Conservation (phyloP, 2,113 vertebrate genomes). For the Micromys minutus region DNA sequence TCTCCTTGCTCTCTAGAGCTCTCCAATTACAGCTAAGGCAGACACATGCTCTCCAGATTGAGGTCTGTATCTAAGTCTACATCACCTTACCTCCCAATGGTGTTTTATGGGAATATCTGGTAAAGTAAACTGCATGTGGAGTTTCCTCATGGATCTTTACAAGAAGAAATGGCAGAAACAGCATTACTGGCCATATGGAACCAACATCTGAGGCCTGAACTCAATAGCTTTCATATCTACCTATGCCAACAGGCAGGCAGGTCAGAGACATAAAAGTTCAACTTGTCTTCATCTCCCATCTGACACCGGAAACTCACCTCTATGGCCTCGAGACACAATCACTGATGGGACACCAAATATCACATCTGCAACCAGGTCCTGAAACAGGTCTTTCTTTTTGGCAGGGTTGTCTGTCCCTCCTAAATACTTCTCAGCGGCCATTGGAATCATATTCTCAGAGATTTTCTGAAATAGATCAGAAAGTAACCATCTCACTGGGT, state of each 20-base stretch:
- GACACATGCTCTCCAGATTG: background rate
- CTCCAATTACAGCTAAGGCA: rapidly evolving
- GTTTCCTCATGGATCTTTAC: background rate
- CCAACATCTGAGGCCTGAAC: background rate
- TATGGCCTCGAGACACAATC: constrained; percentile 10
- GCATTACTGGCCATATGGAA: background rate
- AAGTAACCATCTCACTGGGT: no score
- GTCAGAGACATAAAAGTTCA: background rate
- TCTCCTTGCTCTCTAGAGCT: background rate
- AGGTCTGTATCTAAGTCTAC: background rate
- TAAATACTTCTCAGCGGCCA: constrained; percentile 65
- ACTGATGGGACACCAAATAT: constrained; percentile 14
- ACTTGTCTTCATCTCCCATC: rapidly evolving
- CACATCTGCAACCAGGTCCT: constrained; percentile 55
- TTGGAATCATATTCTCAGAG: constrained; percentile 7
- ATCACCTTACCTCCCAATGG: background rate
- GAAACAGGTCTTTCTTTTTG: constrained; percentile 65
- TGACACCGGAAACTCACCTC: constrained; percentile 59
- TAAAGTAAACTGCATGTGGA: background rate
- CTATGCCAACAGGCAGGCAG: background rate
- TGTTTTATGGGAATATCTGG: background rate
- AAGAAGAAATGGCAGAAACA: background rate
- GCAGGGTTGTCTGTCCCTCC: constrained; percentile 48
- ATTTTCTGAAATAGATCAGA: constrained; percentile 54
- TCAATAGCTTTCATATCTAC: background rate